Percentiles rank a stretch among this genome's conserved stretches.
Conservation (phyloP, 1,140 invertebrate genomes). For the Anastrepha obliqua region DNA sequence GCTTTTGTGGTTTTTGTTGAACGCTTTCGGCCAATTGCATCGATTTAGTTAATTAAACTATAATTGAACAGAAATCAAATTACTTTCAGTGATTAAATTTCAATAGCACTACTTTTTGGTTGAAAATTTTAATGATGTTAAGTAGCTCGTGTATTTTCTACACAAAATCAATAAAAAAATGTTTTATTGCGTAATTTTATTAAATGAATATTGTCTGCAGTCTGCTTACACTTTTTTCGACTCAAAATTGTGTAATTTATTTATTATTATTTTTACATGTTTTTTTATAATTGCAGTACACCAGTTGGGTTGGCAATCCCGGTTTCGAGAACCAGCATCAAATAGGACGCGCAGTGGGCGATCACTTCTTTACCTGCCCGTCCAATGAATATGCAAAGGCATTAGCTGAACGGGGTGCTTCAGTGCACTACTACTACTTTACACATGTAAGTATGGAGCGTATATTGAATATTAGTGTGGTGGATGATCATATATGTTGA, state of each 20-base stretch:
- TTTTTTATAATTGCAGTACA: slow-evolving; percentile 82
- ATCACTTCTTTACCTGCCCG: slow-evolving; percentile 95
- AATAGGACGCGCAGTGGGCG: slow-evolving; percentile 91
- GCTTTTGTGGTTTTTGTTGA: slow-evolving; percentile 11
- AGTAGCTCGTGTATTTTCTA: background rate
- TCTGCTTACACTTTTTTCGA: no score
- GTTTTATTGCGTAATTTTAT: no score
- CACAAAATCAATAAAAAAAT: no score
- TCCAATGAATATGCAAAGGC: slow-evolving; percentile 92
- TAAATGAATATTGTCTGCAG: no score
- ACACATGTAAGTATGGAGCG: slow-evolving; percentile 85
- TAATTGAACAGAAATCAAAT: background rate
- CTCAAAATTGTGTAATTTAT: background rate
- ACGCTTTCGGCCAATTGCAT: background rate
- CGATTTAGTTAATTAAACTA: background rate
- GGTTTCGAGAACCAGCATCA: slow-evolving; percentile 88
- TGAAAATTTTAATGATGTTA: background rate
- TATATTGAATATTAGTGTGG: no score
- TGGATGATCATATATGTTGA: no score
- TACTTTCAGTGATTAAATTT: background rate
- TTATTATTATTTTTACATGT: slow-evolving; percentile 30
- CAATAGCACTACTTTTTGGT: background rate
- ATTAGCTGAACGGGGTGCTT: slow-evolving; percentile 86
- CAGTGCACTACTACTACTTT: slow-evolving; percentile 95
- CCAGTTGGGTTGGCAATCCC: slow-evolving; percentile 91